Base-by-base conservation (phyloP, 2,888 invertebrate species). In the Acrocyrtus sp. region DNA sequence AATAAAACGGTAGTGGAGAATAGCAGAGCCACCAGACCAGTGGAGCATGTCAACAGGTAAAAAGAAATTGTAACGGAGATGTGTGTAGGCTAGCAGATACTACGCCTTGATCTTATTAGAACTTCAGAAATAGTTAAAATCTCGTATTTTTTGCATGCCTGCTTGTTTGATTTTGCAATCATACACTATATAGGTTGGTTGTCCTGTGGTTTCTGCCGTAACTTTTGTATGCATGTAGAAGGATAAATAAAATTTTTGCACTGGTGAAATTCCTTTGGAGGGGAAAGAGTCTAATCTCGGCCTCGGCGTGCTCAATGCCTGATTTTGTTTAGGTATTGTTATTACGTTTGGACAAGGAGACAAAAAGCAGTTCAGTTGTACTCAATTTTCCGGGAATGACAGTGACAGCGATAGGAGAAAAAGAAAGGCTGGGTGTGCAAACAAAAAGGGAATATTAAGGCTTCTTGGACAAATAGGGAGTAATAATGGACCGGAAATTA, bases 21-120 rank as follows among this genome's bases (percentile, higher is more conserved):
- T 63, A 72, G 15, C 15, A 63, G 53, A 72, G 62, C 68, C 72
- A 67, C 65, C 72, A 72, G 34, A 34, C 34, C 12, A 75, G 72
- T 61, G 56, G 67, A 58, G 63, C 58, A 60, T 72, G 72, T 75
- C 75, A 72, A 72, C 72, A 72, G 72, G 67, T 75, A 75, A 60
- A 62, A 34, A 34, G 12, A n/a, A n/a, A n/a, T n/a, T n/a, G n/a
- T n/a, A n/a, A 34, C 6, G 5, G 34, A 34, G 34, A 34, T 12
- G 34, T 34, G 34, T 34, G 34, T n/a, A n/a, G n/a, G n/a, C n/a
- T n/a, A n/a, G n/a, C n/a, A n/a, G n/a, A n/a, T n/a, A n/a, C n/a
- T n/a, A n/a, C n/a, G n/a, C n/a, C n/a, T n/a, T n/a, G n/a, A n/a
- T n/a, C n/a, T n/a, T n/a, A n/a, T n/a, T n/a, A n/a, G n/a, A n/a